A percentile compares a stretch with the other conserved stretches of the same genome.
Evolutionary conservation across 1,140 invertebrate genomes (phyloP).

Genomic region (Hirudo medicinalis): DNA sequence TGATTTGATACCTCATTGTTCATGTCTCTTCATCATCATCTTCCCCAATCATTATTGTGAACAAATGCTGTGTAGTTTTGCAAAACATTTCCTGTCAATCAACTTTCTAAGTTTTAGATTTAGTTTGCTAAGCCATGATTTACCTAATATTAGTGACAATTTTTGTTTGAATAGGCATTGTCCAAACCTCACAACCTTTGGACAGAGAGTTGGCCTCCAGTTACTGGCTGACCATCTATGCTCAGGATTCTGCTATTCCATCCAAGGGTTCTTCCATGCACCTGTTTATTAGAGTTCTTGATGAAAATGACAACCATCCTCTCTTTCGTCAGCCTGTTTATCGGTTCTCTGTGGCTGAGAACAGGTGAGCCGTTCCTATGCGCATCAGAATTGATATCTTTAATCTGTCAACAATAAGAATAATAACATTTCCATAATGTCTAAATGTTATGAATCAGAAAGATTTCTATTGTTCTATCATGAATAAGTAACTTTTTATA

Average conservation of each 20-base stretch:
- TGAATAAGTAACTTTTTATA: no score
- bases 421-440: no score
- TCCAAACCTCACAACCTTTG: conserved; percentile 64
- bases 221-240: conserved; percentile 86
- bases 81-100: no score
- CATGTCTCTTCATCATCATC: no score
- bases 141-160: not conserved
- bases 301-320: conserved; percentile 85
- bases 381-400: no score
- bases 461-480: no score
- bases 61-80: no score
- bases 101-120: no score
- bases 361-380: conserved; percentile 45
- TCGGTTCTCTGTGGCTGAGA: conserved; percentile 65
- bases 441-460: no score
- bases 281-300: conserved; percentile 71
- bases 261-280: conserved; percentile 54
- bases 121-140: not conserved
- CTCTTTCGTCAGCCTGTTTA: conserved; percentile 72
- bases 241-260: conserved; percentile 73
- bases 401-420: no score
- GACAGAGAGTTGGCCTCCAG: conserved; percentile 72
- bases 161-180: conserved; percentile 55
- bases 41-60: no score
- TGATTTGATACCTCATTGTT: no score